Conservation (phyloP, 2,888 invertebrate species). For the Chloromyia formosa region DNA sequence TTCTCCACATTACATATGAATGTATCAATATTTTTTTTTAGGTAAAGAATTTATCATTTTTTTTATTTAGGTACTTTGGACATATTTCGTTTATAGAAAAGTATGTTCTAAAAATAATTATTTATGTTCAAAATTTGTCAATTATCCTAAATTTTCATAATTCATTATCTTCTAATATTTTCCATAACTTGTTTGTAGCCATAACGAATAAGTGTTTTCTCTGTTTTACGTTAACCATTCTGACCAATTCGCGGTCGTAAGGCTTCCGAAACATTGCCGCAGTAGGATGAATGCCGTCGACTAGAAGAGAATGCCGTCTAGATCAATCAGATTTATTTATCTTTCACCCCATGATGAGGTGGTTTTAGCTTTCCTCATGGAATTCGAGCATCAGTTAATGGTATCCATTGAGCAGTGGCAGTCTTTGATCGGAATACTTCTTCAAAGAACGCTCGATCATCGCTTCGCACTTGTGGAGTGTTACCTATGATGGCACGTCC, state of each 20-base stretch:
- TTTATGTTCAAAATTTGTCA: neutral
- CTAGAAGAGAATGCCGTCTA: neutral
- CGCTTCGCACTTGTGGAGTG: constrained; percentile 61
- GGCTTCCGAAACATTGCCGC: neutral
- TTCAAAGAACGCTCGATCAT: constrained; percentile 67
- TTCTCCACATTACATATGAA: neutral
- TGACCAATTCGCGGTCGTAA: neutral
- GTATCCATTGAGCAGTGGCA: constrained; percentile 70
- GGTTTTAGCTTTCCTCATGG: constrained; percentile 40
- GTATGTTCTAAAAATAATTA: constrained; percentile 40
- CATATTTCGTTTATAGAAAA: constrained; percentile 28
- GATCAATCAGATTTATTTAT: no score
- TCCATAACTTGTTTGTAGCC: no score
- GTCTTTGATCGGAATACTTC: constrained; percentile 69
- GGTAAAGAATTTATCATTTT: neutral
- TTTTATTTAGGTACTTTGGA: constrained; percentile 38
- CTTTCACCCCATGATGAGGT: neutral
- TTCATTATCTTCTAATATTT: no score
- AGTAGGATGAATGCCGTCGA: neutral
- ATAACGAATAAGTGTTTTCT: no score
- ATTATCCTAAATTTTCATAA: neutral
- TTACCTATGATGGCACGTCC: constrained; percentile 67
- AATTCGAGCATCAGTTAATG: constrained; percentile 62
- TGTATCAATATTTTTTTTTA: neutral
- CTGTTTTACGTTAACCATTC: no score